phyloP scores from a whole-genome alignment of 92 coral and sea anemone species.

The Paramuricea clavata region DNA sequence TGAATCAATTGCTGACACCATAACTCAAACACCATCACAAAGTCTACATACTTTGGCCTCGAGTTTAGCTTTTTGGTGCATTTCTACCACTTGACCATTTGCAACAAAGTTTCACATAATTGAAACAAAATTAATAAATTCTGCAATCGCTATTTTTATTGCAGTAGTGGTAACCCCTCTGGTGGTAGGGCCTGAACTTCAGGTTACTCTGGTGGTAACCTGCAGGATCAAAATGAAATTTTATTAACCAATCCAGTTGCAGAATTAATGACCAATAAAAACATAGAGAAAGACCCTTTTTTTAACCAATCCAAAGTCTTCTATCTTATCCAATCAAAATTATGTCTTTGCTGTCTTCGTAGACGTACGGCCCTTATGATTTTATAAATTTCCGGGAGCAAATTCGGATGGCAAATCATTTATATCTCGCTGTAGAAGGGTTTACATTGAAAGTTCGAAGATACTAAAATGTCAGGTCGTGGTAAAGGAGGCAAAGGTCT shows the following conservation, averaged over 20 bases:
- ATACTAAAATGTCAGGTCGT: conserved; percentile 77
- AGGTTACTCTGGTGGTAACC: too few species aligned
- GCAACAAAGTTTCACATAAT: too few species aligned
- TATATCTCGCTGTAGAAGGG: not conserved
- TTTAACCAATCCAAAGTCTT: not conserved
- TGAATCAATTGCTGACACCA: too few species aligned
- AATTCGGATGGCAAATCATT: not conserved
- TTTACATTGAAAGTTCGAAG: not conserved
- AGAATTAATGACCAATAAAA: not conserved
- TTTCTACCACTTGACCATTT: too few species aligned
- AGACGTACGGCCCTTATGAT: not conserved
- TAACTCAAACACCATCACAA: too few species aligned
- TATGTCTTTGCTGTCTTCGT: not conserved
- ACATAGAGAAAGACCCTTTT: too few species aligned
- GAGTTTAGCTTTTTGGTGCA: too few species aligned
- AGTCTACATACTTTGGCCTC: too few species aligned
- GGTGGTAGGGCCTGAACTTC: too few species aligned
- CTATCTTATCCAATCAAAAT: not conserved
- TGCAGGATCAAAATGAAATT: not conserved
- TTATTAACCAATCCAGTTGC: conserved; percentile 2
- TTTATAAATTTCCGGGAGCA: not conserved
- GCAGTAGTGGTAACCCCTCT: too few species aligned
- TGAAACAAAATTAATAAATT: too few species aligned
- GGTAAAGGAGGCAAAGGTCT: conserved; percentile 92
- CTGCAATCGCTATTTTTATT: too few species aligned